Percentiles rank a stretch among this genome's conserved stretches.
Evolutionary conservation across 2,797 vertebrate species (phyloP).

Genomic region (Rhinoraja longicauda): DNA sequence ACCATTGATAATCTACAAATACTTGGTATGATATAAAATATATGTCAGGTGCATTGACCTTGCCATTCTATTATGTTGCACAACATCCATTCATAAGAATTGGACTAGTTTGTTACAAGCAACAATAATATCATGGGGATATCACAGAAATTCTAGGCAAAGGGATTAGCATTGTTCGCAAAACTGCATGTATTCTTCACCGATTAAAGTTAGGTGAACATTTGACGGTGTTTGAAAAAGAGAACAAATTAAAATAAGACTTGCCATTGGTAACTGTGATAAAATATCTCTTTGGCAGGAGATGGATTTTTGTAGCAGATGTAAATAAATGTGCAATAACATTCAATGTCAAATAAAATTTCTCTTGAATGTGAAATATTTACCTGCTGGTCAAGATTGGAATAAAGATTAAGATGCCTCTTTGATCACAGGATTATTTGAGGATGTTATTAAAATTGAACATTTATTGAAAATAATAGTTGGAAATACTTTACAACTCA

Average conservation of each 20-base stretch:
- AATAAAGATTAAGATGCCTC: background rate
- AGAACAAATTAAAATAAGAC: background rate
- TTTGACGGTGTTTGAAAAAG: background rate
- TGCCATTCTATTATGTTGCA: no score
- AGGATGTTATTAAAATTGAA: background rate
- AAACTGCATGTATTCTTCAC: background rate
- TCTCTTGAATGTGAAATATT: background rate
- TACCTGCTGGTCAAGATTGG: background rate
- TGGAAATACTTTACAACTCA: no score
- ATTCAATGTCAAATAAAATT: background rate
- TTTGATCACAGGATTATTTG: background rate
- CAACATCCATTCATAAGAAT: background rate
- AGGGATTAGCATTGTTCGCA: background rate
- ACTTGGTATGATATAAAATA: background rate
- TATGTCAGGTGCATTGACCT: no score
- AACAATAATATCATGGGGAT: background rate
- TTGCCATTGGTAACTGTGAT: background rate
- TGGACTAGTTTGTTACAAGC: background rate
- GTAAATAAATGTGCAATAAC: background rate
- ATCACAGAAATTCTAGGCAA: background rate
- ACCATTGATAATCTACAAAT: background rate
- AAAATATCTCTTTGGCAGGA: background rate
- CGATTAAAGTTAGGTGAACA: background rate
- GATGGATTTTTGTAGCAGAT: background rate
- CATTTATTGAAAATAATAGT: background rate